These are phyloP conservation scores for Crocodylus rhombifer DNA, from an alignment of 2,797 vertebrate species.

Conservation along the genomic window DNA sequence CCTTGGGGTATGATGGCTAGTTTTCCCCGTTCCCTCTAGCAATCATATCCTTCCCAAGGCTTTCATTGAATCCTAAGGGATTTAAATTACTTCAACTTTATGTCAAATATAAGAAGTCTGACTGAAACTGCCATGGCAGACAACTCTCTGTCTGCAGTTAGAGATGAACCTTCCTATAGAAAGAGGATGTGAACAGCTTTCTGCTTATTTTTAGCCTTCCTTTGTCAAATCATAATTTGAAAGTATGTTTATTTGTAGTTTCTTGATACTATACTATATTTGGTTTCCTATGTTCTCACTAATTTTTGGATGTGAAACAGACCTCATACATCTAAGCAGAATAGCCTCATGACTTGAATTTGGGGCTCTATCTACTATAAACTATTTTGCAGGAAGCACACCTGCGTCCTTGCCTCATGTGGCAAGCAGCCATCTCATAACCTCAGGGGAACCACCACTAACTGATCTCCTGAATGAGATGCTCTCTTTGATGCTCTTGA, in stretches of 20 bases:
- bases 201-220: slow-evolving; percentile 24
- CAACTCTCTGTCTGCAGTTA: slow-evolving; percentile 12
- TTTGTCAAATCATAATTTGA: not conserved
- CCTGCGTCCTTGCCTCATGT: not conserved
- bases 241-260: not conserved
- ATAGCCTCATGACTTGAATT: not conserved
- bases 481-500: not conserved
- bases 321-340: slow-evolving; percentile 5
- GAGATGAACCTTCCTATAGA: slow-evolving; percentile 9
- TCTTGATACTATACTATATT: not conserved
- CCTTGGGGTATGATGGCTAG: slow-evolving; percentile 21
- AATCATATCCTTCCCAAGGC: not conserved
- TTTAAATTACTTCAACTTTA: slow-evolving; percentile 51
- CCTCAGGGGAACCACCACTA: not conserved
- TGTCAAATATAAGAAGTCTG: slow-evolving; percentile 34
- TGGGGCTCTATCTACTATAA: not conserved
- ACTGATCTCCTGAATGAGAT: not conserved
- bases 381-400: not conserved
- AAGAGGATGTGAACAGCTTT: slow-evolving; percentile 36
- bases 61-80: slow-evolving; percentile 43
- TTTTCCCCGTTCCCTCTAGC: slow-evolving; percentile 11
- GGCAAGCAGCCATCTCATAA: not conserved
- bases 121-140: not conserved
- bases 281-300: rapidly evolving
- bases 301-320: not conserved